Base-by-base conservation (phyloP, 2,888 invertebrate genomes). In the Chloroclysta siterata region DNA sequence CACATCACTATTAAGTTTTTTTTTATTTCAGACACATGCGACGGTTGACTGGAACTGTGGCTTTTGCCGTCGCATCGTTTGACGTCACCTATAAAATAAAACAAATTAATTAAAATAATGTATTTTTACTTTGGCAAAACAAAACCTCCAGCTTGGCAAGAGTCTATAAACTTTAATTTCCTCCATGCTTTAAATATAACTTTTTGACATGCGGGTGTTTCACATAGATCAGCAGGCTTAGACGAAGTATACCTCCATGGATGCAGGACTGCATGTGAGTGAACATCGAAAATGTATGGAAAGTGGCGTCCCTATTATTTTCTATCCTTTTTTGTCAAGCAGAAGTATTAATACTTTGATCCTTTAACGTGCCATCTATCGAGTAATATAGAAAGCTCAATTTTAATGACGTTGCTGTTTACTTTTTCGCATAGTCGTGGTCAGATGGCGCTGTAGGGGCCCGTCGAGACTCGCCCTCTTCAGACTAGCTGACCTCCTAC, bases 1-100 rank as follows among this genome's bases (percentile, higher is more conserved):
- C 51, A 60, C 65, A 54, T 58, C 61, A 61, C 65, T 65, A 54
- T 14, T 7, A 7, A 61, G 33, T 54, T 58, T 52, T 42, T 53
- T 39, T 52, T 15, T n/a, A 15, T 15, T 46, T 33, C 15, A 91
- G 57, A 90, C 86, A 66, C 92, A 91, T 71, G 89, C 92, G 89
- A 92, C 91, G 86, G 91, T 88, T 28, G 89, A 79, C 65, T 91
- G 89, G 69, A 90, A 89, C 72, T 88, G 89, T 3, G 92, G 84
- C 65, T 86, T 86, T 72, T 88, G 89, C 85, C 92, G 91, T 68
- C 91, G 90, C 89, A 89, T 81, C 46, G 84, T 80, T 77, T 76
- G 83, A 72, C 90, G 92, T 93, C 92, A 92, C 88, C 92, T 92
- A 82, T 10, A 78, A 83, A 56, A 47, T 60, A 68, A 60, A 54